phyloP scores from a whole-genome alignment of 2,113 vertebrate species.

The Hirundichthys speculiger region DNA sequence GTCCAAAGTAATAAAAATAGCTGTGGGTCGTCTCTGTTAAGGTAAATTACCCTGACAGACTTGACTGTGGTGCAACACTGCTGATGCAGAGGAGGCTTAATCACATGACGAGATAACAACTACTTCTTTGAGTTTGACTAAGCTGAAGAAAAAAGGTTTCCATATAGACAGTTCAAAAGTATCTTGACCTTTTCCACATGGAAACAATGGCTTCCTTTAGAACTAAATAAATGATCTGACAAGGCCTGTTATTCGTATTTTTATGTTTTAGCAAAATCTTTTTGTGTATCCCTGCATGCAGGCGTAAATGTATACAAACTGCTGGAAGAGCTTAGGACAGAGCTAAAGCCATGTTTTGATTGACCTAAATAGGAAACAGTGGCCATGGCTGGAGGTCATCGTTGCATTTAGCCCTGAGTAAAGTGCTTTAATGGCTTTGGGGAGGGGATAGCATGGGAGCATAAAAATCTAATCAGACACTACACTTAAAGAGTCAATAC shows the following conservation, averaged over 20 bases:
- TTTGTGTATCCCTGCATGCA: not conserved
- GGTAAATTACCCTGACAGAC: slow-evolving; percentile 26
- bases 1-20: slow-evolving; percentile 12
- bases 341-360: slow-evolving; percentile 38
- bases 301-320: slow-evolving; percentile 2
- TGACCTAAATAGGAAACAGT: slow-evolving; percentile 36
- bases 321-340: not conserved
- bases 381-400: slow-evolving; percentile 46
- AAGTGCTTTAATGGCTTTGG: slow-evolving; percentile 61
- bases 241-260: not conserved
- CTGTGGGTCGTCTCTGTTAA: not conserved
- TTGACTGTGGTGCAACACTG: slow-evolving; percentile 9
- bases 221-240: slow-evolving; percentile 7
- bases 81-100: slow-evolving; percentile 35
- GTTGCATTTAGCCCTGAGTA: slow-evolving; percentile 49
- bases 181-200: slow-evolving; percentile 19
- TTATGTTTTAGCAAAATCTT: slow-evolving; percentile 3
- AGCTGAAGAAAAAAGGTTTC: slow-evolving; percentile 18
- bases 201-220: not conserved
- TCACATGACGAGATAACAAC: slow-evolving; percentile 31
- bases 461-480: slow-evolving; percentile 47
- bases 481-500: slow-evolving; percentile 1
- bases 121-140: slow-evolving; percentile 21
- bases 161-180: slow-evolving; percentile 18
- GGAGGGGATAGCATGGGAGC: slow-evolving; percentile 50